phyloP scores from a whole-genome alignment of 2,113 vertebrate species.

The Axis porcinus region DNA sequence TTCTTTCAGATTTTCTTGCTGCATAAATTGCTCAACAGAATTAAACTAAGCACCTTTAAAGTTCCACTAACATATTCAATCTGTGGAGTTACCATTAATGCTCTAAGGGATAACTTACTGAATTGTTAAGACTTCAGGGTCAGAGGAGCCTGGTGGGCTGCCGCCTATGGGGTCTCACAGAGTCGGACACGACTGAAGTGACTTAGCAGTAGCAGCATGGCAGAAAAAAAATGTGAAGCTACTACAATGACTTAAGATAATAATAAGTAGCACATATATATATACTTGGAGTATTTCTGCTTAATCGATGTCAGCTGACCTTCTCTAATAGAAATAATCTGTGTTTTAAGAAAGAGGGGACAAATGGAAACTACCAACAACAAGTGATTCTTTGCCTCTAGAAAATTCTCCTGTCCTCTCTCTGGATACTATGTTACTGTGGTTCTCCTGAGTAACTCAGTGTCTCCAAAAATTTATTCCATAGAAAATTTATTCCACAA shows the following conservation, averaged over 20 bases:
- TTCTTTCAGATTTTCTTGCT: neutral
- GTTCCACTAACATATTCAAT: neutral
- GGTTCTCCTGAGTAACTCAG: neutral
- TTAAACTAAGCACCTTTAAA: neutral
- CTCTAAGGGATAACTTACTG: neutral
- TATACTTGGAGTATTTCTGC: neutral
- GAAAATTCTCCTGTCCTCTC: neutral
- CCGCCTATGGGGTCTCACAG: no score
- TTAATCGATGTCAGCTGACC: neutral
- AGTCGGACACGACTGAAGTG: no score
- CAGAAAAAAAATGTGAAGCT: neutral
- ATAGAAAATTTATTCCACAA: neutral
- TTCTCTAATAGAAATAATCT: neutral
- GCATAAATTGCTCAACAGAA: neutral
- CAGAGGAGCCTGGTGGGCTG: no score
- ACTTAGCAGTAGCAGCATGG: no score
- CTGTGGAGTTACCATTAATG: neutral
- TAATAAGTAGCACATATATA: neutral
- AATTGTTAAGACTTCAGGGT: neutral
- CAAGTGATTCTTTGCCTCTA: neutral
- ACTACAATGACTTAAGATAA: neutral
- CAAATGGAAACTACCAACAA: neutral
- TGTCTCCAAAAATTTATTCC: neutral
- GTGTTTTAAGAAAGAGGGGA: neutral
- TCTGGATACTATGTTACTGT: neutral